Evolutionary conservation across 1,140 invertebrate species (phyloP).

Genomic region (Dufourea novaeangliae): DNA sequence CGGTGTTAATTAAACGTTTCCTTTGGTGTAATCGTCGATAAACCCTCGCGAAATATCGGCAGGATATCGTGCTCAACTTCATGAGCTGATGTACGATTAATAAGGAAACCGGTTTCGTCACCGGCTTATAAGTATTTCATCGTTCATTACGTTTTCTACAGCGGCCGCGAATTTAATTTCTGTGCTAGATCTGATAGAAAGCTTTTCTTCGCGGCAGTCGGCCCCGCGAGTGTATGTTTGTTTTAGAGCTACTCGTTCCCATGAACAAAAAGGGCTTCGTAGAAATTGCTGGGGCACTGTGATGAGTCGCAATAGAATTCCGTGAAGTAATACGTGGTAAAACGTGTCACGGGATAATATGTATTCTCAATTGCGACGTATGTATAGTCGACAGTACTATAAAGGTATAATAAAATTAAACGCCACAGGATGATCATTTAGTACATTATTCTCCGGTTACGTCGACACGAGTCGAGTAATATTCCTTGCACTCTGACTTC

Average conservation of each 20-base stretch:
- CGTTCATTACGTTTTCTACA: conserved; percentile 17
- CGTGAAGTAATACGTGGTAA: not conserved
- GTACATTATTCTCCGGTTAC: not conserved
- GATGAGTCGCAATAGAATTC: not conserved
- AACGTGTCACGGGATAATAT: conserved; percentile 21
- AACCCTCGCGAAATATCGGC: not conserved
- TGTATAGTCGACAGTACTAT: not conserved
- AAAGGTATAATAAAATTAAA: not conserved
- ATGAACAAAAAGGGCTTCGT: not conserved
- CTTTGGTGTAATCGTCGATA: not conserved
- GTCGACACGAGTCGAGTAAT: not conserved
- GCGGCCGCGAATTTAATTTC: conserved; percentile 12
- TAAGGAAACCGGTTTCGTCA: conserved; percentile 24
- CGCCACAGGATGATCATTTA: too few relatives aligned
- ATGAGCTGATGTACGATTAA: conserved; percentile 9
- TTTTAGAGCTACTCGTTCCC: not conserved
- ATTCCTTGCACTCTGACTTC: too few relatives aligned
- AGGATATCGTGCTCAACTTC: not conserved
- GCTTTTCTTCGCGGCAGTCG: not conserved
- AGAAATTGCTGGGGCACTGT: not conserved
- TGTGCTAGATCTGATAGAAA: conserved; percentile 1
- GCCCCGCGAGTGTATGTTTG: not conserved
- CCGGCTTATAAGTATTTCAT: not conserved
- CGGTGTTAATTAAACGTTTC: not conserved
- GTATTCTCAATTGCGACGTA: not conserved